Conservation (phyloP, 37 sponge, comb jelly and placozoan species). For the Agelas oroides region DNA sequence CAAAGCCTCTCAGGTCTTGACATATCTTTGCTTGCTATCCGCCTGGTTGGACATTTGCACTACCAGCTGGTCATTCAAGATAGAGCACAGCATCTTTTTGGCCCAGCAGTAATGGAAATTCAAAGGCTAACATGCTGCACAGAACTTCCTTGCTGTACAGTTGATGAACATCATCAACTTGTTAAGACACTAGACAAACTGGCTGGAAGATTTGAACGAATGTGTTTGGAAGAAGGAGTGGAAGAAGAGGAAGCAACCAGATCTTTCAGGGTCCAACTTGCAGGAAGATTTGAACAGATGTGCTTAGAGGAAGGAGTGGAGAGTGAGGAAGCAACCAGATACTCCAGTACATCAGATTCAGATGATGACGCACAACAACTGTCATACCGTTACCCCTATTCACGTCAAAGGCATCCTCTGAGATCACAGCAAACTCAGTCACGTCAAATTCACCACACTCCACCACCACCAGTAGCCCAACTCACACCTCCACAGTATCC, state of each 20-base stretch:
- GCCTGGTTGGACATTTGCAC: slow-evolving; percentile 35
- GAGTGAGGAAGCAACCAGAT: not conserved
- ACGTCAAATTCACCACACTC: no score
- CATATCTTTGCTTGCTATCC: not conserved
- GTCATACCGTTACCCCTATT: no score
- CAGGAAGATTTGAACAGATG: not conserved
- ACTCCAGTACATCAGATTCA: no score
- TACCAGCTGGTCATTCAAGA: slow-evolving; percentile 12
- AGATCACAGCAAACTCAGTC: not conserved
- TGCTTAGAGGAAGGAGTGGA: not conserved
- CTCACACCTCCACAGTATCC: no score
- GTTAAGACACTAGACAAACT: not conserved
- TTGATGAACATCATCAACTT: not conserved
- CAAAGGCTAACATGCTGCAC: not conserved
- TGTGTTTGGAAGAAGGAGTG: not conserved
- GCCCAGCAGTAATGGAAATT: not conserved
- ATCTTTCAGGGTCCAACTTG: no score
- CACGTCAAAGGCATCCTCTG: no score
- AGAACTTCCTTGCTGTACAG: not conserved
- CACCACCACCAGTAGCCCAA: no score
- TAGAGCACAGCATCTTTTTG: not conserved
- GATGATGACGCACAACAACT: no score
- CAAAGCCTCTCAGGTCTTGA: not conserved
- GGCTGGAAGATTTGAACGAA: not conserved
- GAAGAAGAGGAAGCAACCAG: not conserved